Evolutionary conservation across 2,797 vertebrate species (phyloP).

Genomic region (Serranus cabrilla): DNA sequence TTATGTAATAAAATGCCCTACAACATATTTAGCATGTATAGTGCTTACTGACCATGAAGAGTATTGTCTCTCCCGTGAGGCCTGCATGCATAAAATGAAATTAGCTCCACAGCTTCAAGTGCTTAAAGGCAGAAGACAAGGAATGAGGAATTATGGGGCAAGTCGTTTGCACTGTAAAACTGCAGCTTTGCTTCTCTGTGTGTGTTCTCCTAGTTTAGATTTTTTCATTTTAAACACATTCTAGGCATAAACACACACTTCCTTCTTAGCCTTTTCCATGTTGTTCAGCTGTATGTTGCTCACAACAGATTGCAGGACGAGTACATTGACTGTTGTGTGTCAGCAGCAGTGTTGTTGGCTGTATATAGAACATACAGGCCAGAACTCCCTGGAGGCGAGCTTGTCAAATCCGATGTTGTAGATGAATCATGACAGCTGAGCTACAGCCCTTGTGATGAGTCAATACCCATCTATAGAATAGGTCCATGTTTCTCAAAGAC

Average conservation of each 20-base stretch:
- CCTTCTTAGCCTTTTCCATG: not conserved
- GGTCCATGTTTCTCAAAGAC: constrained; percentile 6
- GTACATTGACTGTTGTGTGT: constrained; percentile 24
- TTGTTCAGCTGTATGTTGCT: constrained; percentile 9
- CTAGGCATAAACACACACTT: not conserved
- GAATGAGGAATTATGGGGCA: constrained; percentile 19
- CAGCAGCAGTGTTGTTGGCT: constrained; percentile 35
- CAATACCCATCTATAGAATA: constrained; percentile 52
- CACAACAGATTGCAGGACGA: constrained; percentile 20
- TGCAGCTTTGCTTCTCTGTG: constrained; percentile 1
- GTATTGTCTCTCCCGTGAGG: constrained; percentile 38
- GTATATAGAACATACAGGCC: constrained; percentile 39
- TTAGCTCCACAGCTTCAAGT: constrained; percentile 46
- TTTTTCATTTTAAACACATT: constrained; percentile 16
- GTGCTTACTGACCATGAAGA: constrained; percentile 71
- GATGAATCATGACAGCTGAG: constrained; percentile 55
- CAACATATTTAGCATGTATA: constrained; percentile 48
- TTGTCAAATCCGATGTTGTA: constrained; percentile 42
- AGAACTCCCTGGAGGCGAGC: constrained; percentile 43
- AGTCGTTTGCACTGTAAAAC: constrained; percentile 9
- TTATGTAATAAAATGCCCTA: constrained; percentile 68
- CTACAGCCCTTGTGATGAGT: constrained; percentile 55
- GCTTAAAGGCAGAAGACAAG: constrained; percentile 47
- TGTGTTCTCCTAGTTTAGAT: not conserved
- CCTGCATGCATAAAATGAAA: constrained; percentile 63